Evolutionary conservation across 2,797 vertebrate species (phyloP).

Genomic region (Loris lydekkerianus): DNA sequence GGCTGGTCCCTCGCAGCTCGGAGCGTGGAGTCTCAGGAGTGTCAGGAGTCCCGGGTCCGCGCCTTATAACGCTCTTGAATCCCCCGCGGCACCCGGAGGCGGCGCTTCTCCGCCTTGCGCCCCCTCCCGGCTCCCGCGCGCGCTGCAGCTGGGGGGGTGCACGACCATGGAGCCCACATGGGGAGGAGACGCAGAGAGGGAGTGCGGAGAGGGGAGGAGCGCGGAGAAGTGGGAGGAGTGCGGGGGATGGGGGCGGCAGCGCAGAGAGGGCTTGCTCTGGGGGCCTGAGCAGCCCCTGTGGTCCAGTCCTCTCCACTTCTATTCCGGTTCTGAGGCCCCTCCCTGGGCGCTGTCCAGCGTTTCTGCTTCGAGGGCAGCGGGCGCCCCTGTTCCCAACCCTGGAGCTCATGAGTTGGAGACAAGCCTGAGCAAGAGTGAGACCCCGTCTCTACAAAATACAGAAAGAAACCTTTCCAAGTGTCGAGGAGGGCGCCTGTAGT

Average conservation of each 20-base stretch:
- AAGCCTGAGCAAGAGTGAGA: too few species aligned
- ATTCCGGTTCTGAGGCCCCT: accelerated
- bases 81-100: conserved; percentile 6
- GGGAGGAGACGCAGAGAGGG: too few species aligned
- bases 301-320: neutral
- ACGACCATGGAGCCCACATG: neutral
- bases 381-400: neutral
- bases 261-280: neutral
- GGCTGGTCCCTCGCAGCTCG: neutral
- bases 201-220: too few species aligned
- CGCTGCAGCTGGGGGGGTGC: neutral
- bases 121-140: conserved; percentile 42
- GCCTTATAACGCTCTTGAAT: conserved; percentile 72
- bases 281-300: neutral
- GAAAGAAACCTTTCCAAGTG: too few species aligned
- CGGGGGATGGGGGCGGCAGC: neutral
- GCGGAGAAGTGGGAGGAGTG: neutral
- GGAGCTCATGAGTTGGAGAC: neutral
- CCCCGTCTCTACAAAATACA: too few species aligned
- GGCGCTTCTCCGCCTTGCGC: neutral
- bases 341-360: neutral
- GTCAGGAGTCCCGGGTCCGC: neutral
- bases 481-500: too few species aligned
- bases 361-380: neutral
- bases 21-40: neutral